Conservation (phyloP, 2,888 invertebrate species). For the Harpalus rufipes region DNA sequence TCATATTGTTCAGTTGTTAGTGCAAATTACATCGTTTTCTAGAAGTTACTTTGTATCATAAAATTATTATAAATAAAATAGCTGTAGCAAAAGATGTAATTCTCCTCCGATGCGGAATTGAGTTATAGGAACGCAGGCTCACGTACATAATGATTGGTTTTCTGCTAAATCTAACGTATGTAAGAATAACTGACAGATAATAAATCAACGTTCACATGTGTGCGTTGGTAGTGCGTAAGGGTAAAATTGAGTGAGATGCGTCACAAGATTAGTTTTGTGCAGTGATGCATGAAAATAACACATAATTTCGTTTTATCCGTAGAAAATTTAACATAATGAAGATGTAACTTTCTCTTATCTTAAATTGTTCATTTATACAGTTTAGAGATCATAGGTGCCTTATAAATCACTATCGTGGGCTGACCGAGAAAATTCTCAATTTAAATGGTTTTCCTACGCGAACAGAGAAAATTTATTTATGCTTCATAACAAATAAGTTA, state of each 20-base stretch:
- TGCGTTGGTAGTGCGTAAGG: conserved; percentile 17
- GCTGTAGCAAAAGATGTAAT: not conserved
- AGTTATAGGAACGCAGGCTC: not conserved
- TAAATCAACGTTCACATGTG: not conserved
- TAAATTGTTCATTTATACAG: conserved; percentile 38
- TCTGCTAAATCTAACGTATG: conserved; percentile 5
- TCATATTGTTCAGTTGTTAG: no score
- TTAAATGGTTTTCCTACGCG: conserved; percentile 43
- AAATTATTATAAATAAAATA: no score
- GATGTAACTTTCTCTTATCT: conserved; percentile 57
- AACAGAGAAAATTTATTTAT: not conserved
- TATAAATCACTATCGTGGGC: conserved; percentile 39
- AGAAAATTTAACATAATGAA: conserved; percentile 52
- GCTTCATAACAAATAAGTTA: no score
- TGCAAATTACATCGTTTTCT: no score
- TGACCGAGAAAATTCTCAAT: conserved; percentile 34
- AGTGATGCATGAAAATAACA: conserved; percentile 58
- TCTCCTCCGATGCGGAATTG: not conserved
- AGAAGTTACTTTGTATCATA: no score
- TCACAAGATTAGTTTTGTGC: conserved; percentile 44
- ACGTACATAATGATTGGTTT: not conserved
- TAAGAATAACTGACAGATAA: conserved; percentile 12
- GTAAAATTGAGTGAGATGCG: conserved; percentile 19
- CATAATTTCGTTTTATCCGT: conserved; percentile 55
- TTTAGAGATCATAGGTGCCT: conserved; percentile 34